Conservation (phyloP, 1,140 invertebrate genomes). For the Oscheius sp. region DNA sequence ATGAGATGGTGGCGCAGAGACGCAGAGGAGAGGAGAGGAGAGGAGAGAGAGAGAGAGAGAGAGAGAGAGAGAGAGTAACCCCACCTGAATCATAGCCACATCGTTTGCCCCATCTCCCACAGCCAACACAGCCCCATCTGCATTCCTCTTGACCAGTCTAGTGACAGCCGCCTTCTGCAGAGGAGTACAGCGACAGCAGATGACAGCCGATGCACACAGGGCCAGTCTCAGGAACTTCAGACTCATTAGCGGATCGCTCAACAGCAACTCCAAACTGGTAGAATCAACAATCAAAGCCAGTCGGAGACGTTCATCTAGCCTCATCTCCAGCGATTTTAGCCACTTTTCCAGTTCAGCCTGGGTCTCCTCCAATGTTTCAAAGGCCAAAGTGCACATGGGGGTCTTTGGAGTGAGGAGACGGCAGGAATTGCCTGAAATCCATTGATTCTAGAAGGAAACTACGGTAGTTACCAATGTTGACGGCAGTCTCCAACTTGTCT, state of each 20-base stretch:
- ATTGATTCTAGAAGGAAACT: conserved; percentile 74
- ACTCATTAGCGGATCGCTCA: conserved; percentile 79
- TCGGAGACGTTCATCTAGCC: conserved; percentile 6
- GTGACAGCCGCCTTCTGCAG: conserved; percentile 94
- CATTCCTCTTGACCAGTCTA: conserved; percentile 81
- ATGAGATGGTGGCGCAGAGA: too few relatives aligned
- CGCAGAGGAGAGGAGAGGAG: too few relatives aligned
- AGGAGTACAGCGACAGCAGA: conserved; percentile 96
- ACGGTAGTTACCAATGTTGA: conserved; percentile 69
- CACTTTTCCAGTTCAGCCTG: conserved; percentile 65
- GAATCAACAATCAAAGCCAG: conserved; percentile 10
- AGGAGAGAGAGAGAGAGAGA: too few relatives aligned
- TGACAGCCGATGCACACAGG: conserved; percentile 85
- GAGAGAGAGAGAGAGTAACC: neutral
- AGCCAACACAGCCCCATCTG: conserved; percentile 84
- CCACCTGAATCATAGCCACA: conserved; percentile 93
- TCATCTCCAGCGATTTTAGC: conserved; percentile 13
- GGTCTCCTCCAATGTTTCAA: conserved; percentile 77
- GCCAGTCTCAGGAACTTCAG: conserved; percentile 90
- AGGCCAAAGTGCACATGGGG: neutral
- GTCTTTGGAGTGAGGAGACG: neutral
- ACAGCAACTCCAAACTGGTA: conserved; percentile 79
- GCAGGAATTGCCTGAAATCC: neutral
- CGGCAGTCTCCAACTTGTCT: conserved; percentile 97
- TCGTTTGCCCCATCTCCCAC: conserved; percentile 99